phyloP scores from a whole-genome alignment of 2,113 vertebrate species.

The Scomber colias region DNA sequence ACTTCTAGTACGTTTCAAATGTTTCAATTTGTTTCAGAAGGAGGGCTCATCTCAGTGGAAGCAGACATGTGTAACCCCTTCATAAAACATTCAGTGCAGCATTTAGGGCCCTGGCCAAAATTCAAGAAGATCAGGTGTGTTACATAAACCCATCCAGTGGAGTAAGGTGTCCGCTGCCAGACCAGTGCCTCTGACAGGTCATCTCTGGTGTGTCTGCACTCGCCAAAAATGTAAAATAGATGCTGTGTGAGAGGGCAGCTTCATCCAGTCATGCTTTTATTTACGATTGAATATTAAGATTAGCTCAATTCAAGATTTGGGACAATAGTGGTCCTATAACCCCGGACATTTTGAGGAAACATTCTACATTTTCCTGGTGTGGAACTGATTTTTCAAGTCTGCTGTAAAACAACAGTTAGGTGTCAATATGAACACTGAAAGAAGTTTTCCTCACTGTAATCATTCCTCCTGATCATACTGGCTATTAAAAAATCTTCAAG shows the following conservation, averaged over 20 bases:
- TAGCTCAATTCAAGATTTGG: not conserved
- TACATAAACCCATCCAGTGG: conserved; percentile 39
- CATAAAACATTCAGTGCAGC: conserved; percentile 72
- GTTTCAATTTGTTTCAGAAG: conserved; percentile 5
- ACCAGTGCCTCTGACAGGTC: conserved; percentile 41
- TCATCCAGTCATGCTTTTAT: not conserved
- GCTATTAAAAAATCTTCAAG: too few species aligned
- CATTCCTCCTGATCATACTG: too few species aligned
- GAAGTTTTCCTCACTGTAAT: too few species aligned
- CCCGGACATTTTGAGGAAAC: too few species aligned
- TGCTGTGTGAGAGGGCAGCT: not conserved
- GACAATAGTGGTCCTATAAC: not conserved
- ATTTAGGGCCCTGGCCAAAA: conserved; percentile 55
- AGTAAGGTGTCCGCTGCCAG: conserved; percentile 54
- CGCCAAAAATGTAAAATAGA: conserved; percentile 1
- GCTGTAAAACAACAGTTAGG: too few species aligned
- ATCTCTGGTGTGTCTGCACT: conserved; percentile 22
- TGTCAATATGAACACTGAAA: too few species aligned
- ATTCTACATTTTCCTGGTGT: not conserved
- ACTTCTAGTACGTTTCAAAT: not conserved
- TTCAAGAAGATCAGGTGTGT: conserved; percentile 69
- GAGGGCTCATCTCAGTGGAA: conserved; percentile 3
- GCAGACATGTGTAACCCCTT: conserved; percentile 27
- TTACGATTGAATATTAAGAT: not conserved
- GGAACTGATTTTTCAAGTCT: not conserved